Evolutionary conservation across 2,888 invertebrate species (phyloP).

Genomic region (Pollenia amentaria): DNA sequence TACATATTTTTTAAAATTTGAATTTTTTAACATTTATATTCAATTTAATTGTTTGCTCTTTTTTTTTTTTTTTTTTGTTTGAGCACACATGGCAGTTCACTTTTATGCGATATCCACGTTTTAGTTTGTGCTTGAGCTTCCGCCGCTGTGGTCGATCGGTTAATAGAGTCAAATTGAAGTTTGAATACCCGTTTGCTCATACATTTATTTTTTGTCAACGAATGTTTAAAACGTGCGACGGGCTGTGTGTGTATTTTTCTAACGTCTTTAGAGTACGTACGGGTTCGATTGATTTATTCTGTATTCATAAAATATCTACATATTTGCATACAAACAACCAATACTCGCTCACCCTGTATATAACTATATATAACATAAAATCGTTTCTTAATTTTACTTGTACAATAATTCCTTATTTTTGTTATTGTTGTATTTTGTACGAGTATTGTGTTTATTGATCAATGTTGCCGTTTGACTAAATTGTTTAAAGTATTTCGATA

Average conservation of each 20-base stretch:
- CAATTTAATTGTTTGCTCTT: slow-evolving; percentile 4
- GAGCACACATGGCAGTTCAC: neutral
- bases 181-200: slow-evolving; percentile 4
- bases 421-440: no score
- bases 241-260: neutral
- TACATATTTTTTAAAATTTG: slow-evolving; percentile 47
- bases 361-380: no score
- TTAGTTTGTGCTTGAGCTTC: slow-evolving; percentile 58
- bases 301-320: no score
- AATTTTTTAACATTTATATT: slow-evolving; percentile 43
- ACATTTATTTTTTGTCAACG: neutral
- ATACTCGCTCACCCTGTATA: no score
- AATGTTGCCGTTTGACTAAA: no score
- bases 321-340: no score
- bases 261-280: slow-evolving; percentile 13
- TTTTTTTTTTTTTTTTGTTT: neutral
- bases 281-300: neutral
- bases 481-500: no score
- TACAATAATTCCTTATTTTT: no score
- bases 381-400: no score
- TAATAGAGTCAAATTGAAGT: slow-evolving; percentile 35
- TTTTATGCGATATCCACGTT: slow-evolving; percentile 39
- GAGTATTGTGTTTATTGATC: no score
- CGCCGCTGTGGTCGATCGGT: slow-evolving; percentile 53
- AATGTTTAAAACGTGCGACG: neutral